Conservation (phyloP, 2,888 invertebrate species). For the Drosophila incognita region DNA sequence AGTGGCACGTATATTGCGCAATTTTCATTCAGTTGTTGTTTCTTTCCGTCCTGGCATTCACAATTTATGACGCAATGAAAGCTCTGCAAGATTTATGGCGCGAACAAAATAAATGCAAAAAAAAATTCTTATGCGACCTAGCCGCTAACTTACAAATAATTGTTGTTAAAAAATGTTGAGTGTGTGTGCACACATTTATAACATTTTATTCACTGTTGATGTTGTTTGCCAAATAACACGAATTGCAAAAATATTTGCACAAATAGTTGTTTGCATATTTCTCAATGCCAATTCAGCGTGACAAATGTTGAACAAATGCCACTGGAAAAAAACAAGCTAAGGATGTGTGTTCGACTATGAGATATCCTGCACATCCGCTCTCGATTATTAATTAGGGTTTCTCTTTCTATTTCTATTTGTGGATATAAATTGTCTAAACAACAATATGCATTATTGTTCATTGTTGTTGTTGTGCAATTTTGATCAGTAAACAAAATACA, state of each 20-base stretch:
- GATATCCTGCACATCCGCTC: constrained; percentile 3
- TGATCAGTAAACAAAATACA: constrained; percentile 47
- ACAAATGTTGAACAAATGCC: constrained; percentile 55
- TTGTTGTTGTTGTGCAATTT: constrained; percentile 48
- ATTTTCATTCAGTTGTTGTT: constrained; percentile 40
- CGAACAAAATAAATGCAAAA: constrained; percentile 32
- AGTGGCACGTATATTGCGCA: constrained; percentile 18
- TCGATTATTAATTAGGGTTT: not conserved
- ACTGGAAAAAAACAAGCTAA: not conserved
- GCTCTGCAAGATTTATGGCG: constrained; percentile 73
- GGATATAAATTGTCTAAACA: constrained; percentile 20
- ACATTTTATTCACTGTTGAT: constrained; percentile 54
- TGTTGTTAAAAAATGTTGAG: constrained; percentile 52
- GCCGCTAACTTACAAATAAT: constrained; percentile 71
- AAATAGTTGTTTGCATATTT: constrained; percentile 58
- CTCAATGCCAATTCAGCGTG: constrained; percentile 51
- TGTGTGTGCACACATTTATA: constrained; percentile 7
- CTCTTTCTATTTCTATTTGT: not conserved
- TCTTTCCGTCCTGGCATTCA: constrained; percentile 46
- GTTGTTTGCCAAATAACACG: constrained; percentile 55
- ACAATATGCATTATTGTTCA: constrained; percentile 36
- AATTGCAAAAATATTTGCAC: constrained; percentile 47
- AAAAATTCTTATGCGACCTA: not conserved
- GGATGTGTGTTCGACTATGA: not conserved
- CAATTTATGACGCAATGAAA: constrained; percentile 74